A percentile compares a stretch with the other conserved stretches of the same genome.
Evolutionary conservation across 1,140 invertebrate genomes (phyloP).

Genomic region (Pachypsylla venusta): DNA sequence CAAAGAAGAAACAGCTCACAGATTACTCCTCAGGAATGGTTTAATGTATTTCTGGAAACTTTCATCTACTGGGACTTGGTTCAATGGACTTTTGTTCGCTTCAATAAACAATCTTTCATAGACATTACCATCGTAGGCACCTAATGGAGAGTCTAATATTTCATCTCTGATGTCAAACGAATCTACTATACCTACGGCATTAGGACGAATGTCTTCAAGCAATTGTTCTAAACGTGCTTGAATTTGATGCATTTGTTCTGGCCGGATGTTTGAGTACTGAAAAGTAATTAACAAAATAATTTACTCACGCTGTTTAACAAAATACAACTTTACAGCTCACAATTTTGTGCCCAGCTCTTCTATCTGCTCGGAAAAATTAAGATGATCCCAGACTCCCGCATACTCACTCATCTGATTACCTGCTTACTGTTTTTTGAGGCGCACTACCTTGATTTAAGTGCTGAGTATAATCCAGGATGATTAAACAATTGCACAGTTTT

Average conservation of each 20-base stretch:
- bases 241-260: slow-evolving; percentile 44
- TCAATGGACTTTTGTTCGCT: slow-evolving; percentile 71
- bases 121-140: slow-evolving; percentile 78
- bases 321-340: no score
- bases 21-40: slow-evolving; percentile 55
- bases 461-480: no score
- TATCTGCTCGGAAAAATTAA: no score
- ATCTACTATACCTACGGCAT: slow-evolving; percentile 79
- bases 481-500: no score
- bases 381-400: no score
- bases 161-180: slow-evolving; percentile 76
- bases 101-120: slow-evolving; percentile 76
- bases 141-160: slow-evolving; percentile 64
- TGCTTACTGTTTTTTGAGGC: no score
- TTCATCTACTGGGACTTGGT: slow-evolving; percentile 59
- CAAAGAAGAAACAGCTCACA: no score
- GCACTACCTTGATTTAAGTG: no score
- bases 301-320: no score
- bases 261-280: slow-evolving; percentile 49
- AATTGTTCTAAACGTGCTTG: slow-evolving; percentile 51
- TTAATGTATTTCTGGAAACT: slow-evolving; percentile 60
- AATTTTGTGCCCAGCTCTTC: no score
- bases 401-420: no score
- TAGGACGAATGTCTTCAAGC: slow-evolving; percentile 54
- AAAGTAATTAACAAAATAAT: no score